Evolutionary conservation across 2,888 invertebrate genomes (phyloP), one percentile per base, ranked within the genome.

Genomic region (Pachycephus smyrnensis): DNA sequence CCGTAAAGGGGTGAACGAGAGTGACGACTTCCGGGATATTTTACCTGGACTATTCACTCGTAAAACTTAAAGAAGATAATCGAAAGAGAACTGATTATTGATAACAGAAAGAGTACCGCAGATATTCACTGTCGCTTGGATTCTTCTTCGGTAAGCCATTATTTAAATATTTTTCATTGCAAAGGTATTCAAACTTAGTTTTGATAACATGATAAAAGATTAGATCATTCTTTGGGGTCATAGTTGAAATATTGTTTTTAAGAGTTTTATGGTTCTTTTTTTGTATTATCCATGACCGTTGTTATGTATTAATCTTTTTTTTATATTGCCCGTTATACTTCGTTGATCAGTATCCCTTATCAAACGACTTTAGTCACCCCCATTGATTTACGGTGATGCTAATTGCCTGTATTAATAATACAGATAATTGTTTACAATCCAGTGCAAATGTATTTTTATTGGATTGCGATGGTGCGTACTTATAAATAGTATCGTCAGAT

Each of bases 401-500:
- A 71, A 71, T 71, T 71, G 71, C 31, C 32, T 32, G 71, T 31
- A 71, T 71, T 71, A 71, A 71, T 71, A 71, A 71, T 71, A 31
- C 32, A 31, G 71, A 4, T 80, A 36, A 37, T 76, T 73, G n/a
- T n/a, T 75, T 68, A 78, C 36, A 68, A 78, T 35, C 36, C 37
- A 36, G 71, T n/a, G 40, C 40, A 75, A 68, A 68, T 75, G 75
- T 73, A 83, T 80, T 85, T 83, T 83, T 84, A 83, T 81, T 80
- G 73, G 73, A 69, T 77, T 78, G 76, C 82, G 76, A 71, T 71
- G 12, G 71, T 77, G 30, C 79, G 75, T 75, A 77, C 55, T 83
- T 84, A 85, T 82, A 82, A 85, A 80, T 85, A 85, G 80, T 84
- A 81, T 75, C 80, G 69, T 37, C 74, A 80, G 83, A 85, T 84